phyloP scores from a whole-genome alignment of 2,113 vertebrate species.

The Labeo rohita region DNA sequence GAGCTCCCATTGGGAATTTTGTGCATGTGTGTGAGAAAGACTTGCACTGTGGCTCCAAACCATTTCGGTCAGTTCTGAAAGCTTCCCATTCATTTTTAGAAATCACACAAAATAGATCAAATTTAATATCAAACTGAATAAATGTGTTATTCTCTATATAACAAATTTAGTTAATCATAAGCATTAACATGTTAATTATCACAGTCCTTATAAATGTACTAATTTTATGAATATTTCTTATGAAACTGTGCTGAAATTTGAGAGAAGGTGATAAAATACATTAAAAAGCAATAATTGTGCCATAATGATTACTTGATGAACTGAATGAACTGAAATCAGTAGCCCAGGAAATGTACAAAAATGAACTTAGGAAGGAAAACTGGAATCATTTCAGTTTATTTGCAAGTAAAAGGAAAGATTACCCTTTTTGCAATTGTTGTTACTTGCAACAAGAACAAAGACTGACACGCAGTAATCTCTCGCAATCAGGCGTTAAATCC shows the following conservation, averaged over 20 bases:
- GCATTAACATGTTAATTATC: background rate
- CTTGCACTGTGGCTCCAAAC: background rate
- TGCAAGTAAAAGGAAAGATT: background rate
- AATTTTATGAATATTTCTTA: background rate
- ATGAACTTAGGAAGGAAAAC: background rate
- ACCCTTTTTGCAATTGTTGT: background rate
- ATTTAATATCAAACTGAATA: background rate
- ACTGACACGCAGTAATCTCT: conserved; percentile 15
- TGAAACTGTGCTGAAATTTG: background rate
- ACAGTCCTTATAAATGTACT: background rate
- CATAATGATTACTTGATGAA: background rate
- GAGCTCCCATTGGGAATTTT: background rate
- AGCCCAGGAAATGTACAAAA: background rate
- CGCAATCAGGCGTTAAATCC: conserved; percentile 21
- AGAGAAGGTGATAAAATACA: background rate
- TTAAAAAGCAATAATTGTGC: background rate
- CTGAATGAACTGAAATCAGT: background rate
- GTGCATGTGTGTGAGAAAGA: background rate
- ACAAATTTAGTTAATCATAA: background rate
- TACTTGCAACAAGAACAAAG: background rate
- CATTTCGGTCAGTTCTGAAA: background rate
- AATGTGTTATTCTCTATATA: background rate
- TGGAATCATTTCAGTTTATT: background rate
- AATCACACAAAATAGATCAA: background rate
- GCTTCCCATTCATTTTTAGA: background rate